Evolutionary conservation across 1,140 invertebrate species (phyloP).

Genomic region (Kradibia gibbosae): DNA sequence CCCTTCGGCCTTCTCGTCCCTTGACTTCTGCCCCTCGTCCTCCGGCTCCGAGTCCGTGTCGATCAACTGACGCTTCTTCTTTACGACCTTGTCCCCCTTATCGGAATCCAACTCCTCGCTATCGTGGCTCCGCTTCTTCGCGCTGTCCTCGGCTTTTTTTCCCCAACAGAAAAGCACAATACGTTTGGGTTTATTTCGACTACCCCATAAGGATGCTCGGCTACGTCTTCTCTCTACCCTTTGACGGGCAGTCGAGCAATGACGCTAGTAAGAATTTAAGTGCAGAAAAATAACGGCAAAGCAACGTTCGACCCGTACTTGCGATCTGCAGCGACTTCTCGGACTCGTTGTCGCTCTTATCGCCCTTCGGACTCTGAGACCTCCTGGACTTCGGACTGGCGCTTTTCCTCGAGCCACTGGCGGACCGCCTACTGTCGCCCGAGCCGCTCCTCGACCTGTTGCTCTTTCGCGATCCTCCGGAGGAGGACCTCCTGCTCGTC

Average conservation of each 20-base stretch:
- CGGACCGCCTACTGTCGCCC: conserved; percentile 51
- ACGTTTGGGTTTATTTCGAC: too few species aligned
- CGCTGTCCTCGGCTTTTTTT: conserved; percentile 51
- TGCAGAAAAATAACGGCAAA: too few species aligned
- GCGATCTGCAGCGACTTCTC: conserved; percentile 59
- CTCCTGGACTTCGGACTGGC: conserved; percentile 54
- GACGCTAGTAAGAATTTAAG: too few species aligned
- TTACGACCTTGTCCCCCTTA: conserved; percentile 51
- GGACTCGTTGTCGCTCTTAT: conserved; percentile 67
- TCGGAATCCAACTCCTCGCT: conserved; percentile 63
- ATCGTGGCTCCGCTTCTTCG: conserved; percentile 56
- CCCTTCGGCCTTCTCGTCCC: conserved; percentile 66
- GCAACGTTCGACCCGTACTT: conserved; percentile 46
- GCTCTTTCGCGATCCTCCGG: conserved; percentile 68
- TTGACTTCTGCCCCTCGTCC: conserved; percentile 61
- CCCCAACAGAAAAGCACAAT: too few species aligned
- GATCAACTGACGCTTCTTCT: conserved; percentile 69
- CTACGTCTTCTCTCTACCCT: too few species aligned
- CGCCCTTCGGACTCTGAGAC: conserved; percentile 68
- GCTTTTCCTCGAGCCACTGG: conserved; percentile 51
- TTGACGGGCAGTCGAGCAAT: too few species aligned
- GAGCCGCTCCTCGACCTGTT: conserved; percentile 54
- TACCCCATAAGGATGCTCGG: too few species aligned
- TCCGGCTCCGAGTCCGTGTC: conserved; percentile 72
- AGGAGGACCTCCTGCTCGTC: conserved; percentile 73